Base-by-base conservation (phyloP, 1,140 invertebrate genomes). In the Sminthurides bifidus region DNA sequence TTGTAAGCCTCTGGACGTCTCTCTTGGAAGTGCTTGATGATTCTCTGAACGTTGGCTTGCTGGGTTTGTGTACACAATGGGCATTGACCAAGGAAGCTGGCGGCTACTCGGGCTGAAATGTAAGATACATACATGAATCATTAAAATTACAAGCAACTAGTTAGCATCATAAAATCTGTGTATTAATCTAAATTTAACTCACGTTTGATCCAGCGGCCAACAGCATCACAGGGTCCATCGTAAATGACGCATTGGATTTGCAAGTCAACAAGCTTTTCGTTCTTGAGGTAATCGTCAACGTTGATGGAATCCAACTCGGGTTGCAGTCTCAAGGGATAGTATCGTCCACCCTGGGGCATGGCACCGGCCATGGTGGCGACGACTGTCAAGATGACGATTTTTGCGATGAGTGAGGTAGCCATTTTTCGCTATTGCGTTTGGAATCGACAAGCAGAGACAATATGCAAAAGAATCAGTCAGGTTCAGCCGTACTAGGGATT, bases 161-260 rank as follows among this genome's bases (percentile, higher is more conserved):
- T 12, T 44, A 44, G 19, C 8, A 44, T 14, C 12, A 12, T 14
- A 12, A 14, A 14, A 8, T 8, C 21, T 44, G 21, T 44, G 21
- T 12, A 19, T 44, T 48, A 10, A 52, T 31, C 27, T 35, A 8
- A 33, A 6, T 30, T 50, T 31, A 14, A 15, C 33, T 26, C 8
- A 30, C 17, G 23, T 17, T 55, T 55, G 3, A 48, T n/a, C 44
- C 44, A 55, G 14, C 15, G 23, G 23, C 37, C 49, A 43, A 45
- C 55, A 23, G 38, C 40, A 33, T 59, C 58, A 51, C 58, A 59
- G 17, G 58, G 58, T 6, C 52, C 58, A 40, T 54, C 44, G 38
- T 54, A 21, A 27, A 59, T 17, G 23, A 59, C 58, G 30, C 58
- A 59, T 38, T 59, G 33, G 15, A 59, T 26, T 55, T 59, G 58